Evolutionary conservation across 2,113 vertebrate genomes (phyloP).

Genomic region (Merops nubicus): DNA sequence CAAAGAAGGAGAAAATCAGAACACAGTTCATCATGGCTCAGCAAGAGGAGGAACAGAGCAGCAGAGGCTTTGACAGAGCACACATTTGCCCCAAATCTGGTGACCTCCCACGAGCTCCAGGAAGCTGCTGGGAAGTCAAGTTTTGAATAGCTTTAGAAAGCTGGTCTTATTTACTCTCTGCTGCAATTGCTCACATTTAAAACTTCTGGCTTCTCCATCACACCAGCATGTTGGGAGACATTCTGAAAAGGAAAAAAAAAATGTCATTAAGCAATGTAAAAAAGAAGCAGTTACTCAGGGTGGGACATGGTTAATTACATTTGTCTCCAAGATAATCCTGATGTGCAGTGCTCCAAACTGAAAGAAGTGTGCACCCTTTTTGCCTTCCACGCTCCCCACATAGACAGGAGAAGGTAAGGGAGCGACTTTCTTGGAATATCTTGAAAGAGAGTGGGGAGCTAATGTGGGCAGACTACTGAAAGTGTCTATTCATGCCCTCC

Average conservation of each 20-base stretch:
- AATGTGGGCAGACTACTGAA: background rate
- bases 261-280: background rate
- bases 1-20: background rate
- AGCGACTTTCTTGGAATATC: background rate
- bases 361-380: background rate
- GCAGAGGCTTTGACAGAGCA: fast-evolving
- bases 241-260: background rate
- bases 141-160: background rate
- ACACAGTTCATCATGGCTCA: background rate
- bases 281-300: background rate
- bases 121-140: background rate
- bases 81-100: fast-evolving
- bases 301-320: background rate
- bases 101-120: fast-evolving
- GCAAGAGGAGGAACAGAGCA: background rate
- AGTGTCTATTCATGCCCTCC: background rate
- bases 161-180: background rate
- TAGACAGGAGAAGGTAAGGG: background rate
- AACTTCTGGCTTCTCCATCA: background rate
- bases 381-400: background rate
- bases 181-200: background rate
- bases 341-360: background rate
- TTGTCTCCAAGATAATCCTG: background rate
- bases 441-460: background rate
- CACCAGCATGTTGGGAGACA: background rate